These are phyloP conservation scores for Epizoanthus stellaris DNA, from an alignment of 92 coral and sea anemone genomes.

Conservation along the genomic window DNA sequence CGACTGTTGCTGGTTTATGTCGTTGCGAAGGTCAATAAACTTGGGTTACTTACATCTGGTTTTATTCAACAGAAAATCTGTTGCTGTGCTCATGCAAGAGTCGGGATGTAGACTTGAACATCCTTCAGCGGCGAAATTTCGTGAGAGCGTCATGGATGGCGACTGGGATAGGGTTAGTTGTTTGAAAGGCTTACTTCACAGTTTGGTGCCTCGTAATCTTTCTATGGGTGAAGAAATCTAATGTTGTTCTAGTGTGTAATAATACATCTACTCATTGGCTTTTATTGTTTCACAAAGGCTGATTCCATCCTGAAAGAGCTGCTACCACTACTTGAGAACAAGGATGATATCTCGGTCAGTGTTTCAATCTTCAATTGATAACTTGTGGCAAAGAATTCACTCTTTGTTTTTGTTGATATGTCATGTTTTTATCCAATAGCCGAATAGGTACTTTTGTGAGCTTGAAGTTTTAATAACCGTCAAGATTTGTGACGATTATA, in stretches of 20 bases:
- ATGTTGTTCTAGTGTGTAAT: not conserved
- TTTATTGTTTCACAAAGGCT: conserved; percentile 76
- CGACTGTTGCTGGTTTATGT: conserved; percentile 61
- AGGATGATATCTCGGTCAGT: conserved; percentile 95
- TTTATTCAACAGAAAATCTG: conserved; percentile 88
- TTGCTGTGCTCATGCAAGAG: conserved; percentile 92
- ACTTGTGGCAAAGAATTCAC: conserved; percentile 23
- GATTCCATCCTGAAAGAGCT: conserved; percentile 95
- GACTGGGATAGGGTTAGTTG: conserved; percentile 96
- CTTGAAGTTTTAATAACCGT: conserved; percentile 41
- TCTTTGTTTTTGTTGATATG: conserved; percentile 62
- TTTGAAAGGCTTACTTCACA: conserved; percentile 52
- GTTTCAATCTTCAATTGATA: conserved; percentile 18
- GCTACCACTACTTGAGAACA: conserved; percentile 84
- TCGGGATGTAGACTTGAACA: conserved; percentile 99
- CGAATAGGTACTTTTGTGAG: conserved; percentile 18
- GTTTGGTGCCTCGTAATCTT: conserved; percentile 42
- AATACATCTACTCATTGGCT: conserved; percentile 47
- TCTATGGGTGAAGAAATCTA: not conserved
- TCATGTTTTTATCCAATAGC: not conserved
- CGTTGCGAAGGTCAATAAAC: conserved; percentile 51
- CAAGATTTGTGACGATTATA: not conserved
- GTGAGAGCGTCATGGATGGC: conserved; percentile 97
- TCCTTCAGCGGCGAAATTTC: conserved; percentile 97
- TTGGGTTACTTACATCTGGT: conserved; percentile 45